Conservation (phyloP, 2,888 invertebrate species). For the Mimas tiliae region DNA sequence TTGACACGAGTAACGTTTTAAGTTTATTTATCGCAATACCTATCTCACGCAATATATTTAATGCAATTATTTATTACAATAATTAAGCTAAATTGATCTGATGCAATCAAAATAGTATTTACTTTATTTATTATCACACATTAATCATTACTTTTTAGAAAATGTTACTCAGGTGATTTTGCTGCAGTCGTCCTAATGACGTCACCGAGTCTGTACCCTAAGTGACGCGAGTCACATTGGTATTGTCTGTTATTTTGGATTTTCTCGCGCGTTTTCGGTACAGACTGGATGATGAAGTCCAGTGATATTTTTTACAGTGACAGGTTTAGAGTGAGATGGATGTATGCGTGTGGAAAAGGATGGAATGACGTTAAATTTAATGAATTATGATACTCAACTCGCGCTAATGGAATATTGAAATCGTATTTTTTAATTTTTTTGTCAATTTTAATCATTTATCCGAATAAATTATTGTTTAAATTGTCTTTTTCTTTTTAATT, state of each 20-base stretch:
- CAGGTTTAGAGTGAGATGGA: constrained; percentile 25
- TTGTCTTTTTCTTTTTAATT: constrained; percentile 33
- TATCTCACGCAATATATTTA: constrained; percentile 19
- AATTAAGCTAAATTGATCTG: constrained; percentile 18
- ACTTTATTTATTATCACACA: constrained; percentile 12
- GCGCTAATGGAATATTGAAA: constrained; percentile 45
- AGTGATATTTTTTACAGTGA: constrained; percentile 28
- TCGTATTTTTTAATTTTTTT: constrained; percentile 44
- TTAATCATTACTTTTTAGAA: background rate
- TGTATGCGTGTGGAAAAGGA: constrained; percentile 38
- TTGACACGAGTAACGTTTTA: constrained; percentile 18
- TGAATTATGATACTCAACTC: constrained; percentile 55
- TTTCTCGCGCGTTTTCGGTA: constrained; percentile 5
- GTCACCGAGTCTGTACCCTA: constrained; percentile 22
- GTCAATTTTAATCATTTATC: constrained; percentile 32
- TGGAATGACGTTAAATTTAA: constrained; percentile 39
- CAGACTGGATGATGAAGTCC: constrained; percentile 21
- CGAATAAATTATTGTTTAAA: constrained; percentile 48
- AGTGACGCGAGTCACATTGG: constrained; percentile 20
- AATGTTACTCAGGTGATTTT: constrained; percentile 22
- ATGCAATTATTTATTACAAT: constrained; percentile 19
- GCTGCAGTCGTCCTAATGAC: constrained; percentile 20
- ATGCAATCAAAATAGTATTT: constrained; percentile 9
- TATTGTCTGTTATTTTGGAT: constrained; percentile 18
- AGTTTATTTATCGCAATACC: constrained; percentile 12